Base-by-base conservation (phyloP, 2,113 vertebrate genomes). In the Tyto alba region DNA sequence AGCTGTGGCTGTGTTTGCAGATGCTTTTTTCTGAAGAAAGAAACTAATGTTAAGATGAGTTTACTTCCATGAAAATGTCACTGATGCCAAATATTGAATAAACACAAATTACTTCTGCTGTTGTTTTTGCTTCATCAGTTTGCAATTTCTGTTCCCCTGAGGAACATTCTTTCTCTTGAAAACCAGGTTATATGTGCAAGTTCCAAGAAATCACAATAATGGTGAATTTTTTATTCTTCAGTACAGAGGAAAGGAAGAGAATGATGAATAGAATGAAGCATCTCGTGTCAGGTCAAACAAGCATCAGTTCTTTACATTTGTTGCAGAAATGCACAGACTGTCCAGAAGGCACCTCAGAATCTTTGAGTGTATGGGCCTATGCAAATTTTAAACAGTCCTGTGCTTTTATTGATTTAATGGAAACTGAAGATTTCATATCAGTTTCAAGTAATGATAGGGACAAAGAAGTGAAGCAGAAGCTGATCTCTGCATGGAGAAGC, bases 121-220 rank as follows among this genome's bases (percentile, higher is more conserved):
- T 53, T 96, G 55, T n/a, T 78, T 90, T 96, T 74, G 8, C 36
- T 85, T 48, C 75, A 85, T 79, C 53, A 64, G 34, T 94, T 96
- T 95, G 48, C 23, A 90, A 43, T 80, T 89, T 77, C 45, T 89
- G 34, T 19, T 94, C 29, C 52, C 34, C 40, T 56, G 72, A 89
- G 57, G 41, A 85, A 22, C 5, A 38, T 50, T 29, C 14, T 63
- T 92, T 80, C 48, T 47, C 52, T 59, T 53, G 47, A 95, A 66
- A 73, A 92, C 22, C 43, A 73, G 23, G 17, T 63, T 85, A 75
- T 82, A 53, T 71, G 56, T 72, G 53, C 57, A 82, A 89, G 21
- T 47, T 73, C 41, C 87, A 36, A 66, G 14, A 94, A 92, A 94
- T 87, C 68, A 86, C 20, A 87, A 9, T 79, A 94, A 71, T 57